Evolutionary conservation across 2,797 vertebrate genomes (phyloP).

Genomic region (Silurus lanzhouensis): DNA sequence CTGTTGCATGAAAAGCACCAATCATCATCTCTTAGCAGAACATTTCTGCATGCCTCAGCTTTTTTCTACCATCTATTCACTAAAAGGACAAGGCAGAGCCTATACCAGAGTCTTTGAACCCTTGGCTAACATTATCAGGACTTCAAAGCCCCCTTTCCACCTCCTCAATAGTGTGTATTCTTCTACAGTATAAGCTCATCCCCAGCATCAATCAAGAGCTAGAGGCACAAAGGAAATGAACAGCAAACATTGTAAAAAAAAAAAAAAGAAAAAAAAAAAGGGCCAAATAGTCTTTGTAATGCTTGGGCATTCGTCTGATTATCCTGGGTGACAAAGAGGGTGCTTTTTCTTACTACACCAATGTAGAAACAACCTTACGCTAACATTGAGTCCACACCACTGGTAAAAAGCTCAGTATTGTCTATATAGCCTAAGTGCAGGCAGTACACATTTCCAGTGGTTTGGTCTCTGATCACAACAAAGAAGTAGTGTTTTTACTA

Average conservation of each 20-base stretch:
- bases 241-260: conserved; percentile 39
- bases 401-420: conserved; percentile 67
- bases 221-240: conserved; percentile 50
- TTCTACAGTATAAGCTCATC: conserved; percentile 61
- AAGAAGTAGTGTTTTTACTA: conserved; percentile 70
- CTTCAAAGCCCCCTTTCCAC: conserved; percentile 71
- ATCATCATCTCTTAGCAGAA: conserved; percentile 58
- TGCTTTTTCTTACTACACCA: conserved; percentile 48
- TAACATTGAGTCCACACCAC: conserved; percentile 39
- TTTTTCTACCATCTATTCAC: conserved; percentile 73
- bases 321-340: conserved; percentile 34
- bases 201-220: conserved; percentile 58
- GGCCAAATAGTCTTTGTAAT: conserved; percentile 41
- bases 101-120: conserved; percentile 71
- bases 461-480: conserved; percentile 55
- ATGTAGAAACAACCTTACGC: conserved; percentile 42
- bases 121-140: conserved; percentile 69
- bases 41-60: conserved; percentile 59
- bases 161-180: conserved; percentile 65
- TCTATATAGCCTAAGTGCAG: conserved; percentile 66
- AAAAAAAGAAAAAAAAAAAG: conserved; percentile 20
- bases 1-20: conserved; percentile 58
- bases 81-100: conserved; percentile 70
- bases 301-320: conserved; percentile 29
- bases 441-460: conserved; percentile 71